Base-by-base conservation (phyloP, 2,888 invertebrate species). In the Sycophila texana region DNA sequence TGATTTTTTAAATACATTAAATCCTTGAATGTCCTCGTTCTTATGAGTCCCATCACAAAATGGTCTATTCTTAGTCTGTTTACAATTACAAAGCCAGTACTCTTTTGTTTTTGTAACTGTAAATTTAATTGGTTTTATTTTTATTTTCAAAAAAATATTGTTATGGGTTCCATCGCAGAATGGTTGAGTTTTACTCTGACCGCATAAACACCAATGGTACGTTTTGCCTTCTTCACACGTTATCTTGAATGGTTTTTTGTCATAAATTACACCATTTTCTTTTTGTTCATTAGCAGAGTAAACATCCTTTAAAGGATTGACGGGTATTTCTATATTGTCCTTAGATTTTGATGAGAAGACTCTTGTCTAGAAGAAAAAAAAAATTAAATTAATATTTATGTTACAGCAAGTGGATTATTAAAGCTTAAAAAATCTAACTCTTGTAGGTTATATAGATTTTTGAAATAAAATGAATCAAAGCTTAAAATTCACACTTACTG, bases 21-120 rank as follows among this genome's bases (percentile, higher is more conserved):
- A 75, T 39, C 72, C 16, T 51, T 80, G 70, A 30, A 83, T 77
- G 60, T 94, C 93, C 81, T 93, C 92, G 73, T 92, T 92, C 88
- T 96, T 95, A 90, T 99, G 99, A 13, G 97, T 95, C 13, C 99
- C 99, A 92, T 99, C 99, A 91, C 99, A 99, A 90, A 98, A 99
- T 0, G 99, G 99, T 83, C 97, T 92, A 84, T 96, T 96, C 68
- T 93, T 93, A 0, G 98, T 98, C 88, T 98, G 98, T 91, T 99
- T 99, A 89, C 99, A 99, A 89, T 97, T 97, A 89, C 99, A 99
- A n/a, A 99, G 91, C 96, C 97, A 98, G 89, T 98, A 98, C 20
- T 97, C 96, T 85, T 96, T 97, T 0, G 95, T 95, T 91, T 98
- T 95, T 70, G 94, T 94, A 1, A 99, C 98, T 83, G 92, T 92